Evolutionary conservation across 2,888 invertebrate species (phyloP), one percentile per base, ranked within the genome.

Genomic region (Choreutis nemorana): DNA sequence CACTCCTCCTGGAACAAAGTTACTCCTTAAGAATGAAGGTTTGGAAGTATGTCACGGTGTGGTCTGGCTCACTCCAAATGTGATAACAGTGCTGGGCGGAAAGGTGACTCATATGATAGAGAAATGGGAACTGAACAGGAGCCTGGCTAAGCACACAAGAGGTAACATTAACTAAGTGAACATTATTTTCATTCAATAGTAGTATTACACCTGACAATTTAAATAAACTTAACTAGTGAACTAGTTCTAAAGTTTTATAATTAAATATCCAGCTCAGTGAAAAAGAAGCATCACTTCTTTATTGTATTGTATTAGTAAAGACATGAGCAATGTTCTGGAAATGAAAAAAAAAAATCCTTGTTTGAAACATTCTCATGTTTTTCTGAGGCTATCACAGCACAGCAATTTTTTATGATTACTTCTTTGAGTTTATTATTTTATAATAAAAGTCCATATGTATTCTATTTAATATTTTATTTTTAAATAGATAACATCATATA

Each of bases 1-100:
- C 51, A 92, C 93, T 8, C 87, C 92, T n/a, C 94, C 94, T 1
- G 96, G 96, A 23, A 91, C 92, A 18, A 96, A 96, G 65, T 53
- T 96, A 41, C 45, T 77, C 39, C 48, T 78, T 25, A 70, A 63
- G 25, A 62, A 66, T 52, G 75, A 77, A 37, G 73, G 62, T 1
- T 46, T 78, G 21, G 72, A 75, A 42, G 80, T 87, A 20, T 85
- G 87, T 31, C 87, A 88, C 41, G 90, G 91, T 22, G 87, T 89
- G 41, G 63, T 94, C 23, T 80, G 92, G 49, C 63, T 96, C 31
- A 83, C 81, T 36, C 82, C 88, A 7, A 77, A 71, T 36, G 84
- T 87, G 33, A 81, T 91, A 23, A 82, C 85, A 36, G 68, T 91
- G 20, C 75, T 95, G 13, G 94, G 95, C n/a, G 96, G 96, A 2